Base-by-base conservation (phyloP, 2,888 invertebrate species). In the Platycheirus rosarum region DNA sequence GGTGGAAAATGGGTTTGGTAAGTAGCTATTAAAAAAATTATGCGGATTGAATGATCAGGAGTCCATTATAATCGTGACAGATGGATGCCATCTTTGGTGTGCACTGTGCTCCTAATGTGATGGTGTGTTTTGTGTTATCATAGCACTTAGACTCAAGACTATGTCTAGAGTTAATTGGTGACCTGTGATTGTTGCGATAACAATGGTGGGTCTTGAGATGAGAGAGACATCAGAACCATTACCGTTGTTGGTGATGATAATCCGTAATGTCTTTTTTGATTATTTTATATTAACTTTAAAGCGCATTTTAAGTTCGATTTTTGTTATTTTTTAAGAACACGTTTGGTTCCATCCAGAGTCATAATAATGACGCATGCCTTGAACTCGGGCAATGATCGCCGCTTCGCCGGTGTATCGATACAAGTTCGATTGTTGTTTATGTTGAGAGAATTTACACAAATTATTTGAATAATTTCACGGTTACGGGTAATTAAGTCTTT, bases 1-100 rank as follows among this genome's bases (percentile, higher is more conserved):
- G 90, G 90, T n/a, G 90, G 90, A 18, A 86, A 86, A 55, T 90
- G 89, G 87, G 90, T 90, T 44, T 90, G 90, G 90, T 90, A 88
- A 87, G 85, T 35, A 62, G 26, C 29, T 13, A 32, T 9, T 14
- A n/a, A n/a, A n/a, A n/a, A n/a, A n/a, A 40, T 40, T 13, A 13
- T 40, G 18, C 44, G 29, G 16, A 44, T 44, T 60, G 6, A 60
- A 60, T 16, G 42, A 20, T 16, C 60, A 29, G 29, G 29, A 9
- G 57, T 74, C 60, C 42, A 32, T 57, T n/a, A 55, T n/a, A n/a
- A n/a, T n/a, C n/a, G 32, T 60, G 20, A 23, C 18, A 3, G 1
- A 4, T 14, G 9, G 18, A 1, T 7, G 29, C 53, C n/a, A 51
- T 32, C 55, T 48, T 20, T n/a, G 29, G 32, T 55, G n/a, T 37